phyloP scores from a whole-genome alignment of 1,140 invertebrate genomes.

The Lasioglossum albipes region DNA sequence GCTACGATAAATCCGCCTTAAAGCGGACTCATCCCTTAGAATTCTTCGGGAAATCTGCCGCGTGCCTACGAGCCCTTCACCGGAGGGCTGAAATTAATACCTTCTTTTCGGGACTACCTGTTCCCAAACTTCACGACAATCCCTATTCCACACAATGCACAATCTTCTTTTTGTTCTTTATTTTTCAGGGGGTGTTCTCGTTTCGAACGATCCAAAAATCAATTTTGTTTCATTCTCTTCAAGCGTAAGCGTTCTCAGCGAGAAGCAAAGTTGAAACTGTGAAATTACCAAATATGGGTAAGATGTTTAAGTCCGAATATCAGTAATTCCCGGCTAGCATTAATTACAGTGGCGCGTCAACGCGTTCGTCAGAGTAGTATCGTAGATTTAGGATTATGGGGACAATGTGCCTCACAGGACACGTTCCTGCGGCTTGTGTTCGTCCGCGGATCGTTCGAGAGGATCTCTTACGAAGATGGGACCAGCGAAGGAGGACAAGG shows the following conservation, averaged over 20 bases:
- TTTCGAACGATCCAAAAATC: too few relatives aligned
- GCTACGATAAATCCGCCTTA: slow-evolving; percentile 43
- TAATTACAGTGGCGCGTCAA: not conserved
- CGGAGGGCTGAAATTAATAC: slow-evolving; percentile 22
- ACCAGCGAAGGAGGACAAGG: not conserved
- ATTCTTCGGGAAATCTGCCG: slow-evolving; percentile 8
- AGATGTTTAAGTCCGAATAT: too few relatives aligned
- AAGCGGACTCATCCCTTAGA: not conserved
- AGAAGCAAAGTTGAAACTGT: too few relatives aligned
- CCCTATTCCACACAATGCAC: not conserved
- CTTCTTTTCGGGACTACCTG: not conserved
- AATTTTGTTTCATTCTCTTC: too few relatives aligned
- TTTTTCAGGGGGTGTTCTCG: too few relatives aligned
- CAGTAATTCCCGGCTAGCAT: too few relatives aligned
- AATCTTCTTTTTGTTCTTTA: too few relatives aligned
- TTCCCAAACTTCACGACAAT: not conserved
- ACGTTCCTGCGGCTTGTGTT: slow-evolving; percentile 7
- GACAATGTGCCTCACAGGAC: slow-evolving; percentile 19
- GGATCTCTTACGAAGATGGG: not conserved
- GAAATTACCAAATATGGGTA: too few relatives aligned
- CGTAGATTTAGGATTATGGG: slow-evolving; percentile 15
- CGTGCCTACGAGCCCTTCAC: not conserved
- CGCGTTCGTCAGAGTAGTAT: not conserved
- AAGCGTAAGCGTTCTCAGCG: too few relatives aligned
- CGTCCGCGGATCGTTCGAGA: not conserved